These are phyloP conservation scores for Eucera pruinosa DNA, from an alignment of 2,888 invertebrate genomes.

Conservation along the genomic window DNA sequence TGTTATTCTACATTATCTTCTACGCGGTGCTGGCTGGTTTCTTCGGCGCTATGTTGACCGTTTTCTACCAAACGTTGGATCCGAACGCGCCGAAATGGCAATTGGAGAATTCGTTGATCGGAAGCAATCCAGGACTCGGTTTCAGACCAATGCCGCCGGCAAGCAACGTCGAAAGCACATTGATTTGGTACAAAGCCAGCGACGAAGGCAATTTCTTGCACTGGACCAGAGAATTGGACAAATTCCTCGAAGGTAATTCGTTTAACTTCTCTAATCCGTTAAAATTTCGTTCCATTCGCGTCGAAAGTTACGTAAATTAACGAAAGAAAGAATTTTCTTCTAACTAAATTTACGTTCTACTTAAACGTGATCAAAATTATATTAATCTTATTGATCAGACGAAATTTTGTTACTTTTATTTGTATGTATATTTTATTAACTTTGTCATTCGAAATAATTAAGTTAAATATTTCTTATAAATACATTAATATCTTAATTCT, in stretches of 20 bases:
- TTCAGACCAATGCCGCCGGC: constrained; percentile 98
- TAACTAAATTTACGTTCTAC: no score
- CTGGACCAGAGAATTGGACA: constrained; percentile 91
- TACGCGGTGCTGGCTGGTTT: constrained; percentile 96
- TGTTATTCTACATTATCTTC: constrained; percentile 98
- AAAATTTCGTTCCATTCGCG: no score
- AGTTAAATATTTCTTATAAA: no score
- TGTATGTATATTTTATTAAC: no score
- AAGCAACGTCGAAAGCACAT: constrained; percentile 96
- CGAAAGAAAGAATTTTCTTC: no score
- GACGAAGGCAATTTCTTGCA: constrained; percentile 91
- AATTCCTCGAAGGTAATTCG: constrained; percentile 90
- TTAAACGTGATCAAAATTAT: no score
- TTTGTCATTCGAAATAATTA: no score
- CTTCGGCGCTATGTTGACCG: constrained; percentile 96
- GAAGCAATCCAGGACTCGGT: constrained; percentile 98
- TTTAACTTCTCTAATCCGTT: not conserved
- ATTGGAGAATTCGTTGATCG: constrained; percentile 93
- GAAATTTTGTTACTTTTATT: no score
- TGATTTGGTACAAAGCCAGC: constrained; percentile 96
- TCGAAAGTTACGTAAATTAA: no score
- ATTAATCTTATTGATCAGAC: no score
- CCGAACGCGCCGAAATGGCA: constrained; percentile 95
- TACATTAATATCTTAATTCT: no score
- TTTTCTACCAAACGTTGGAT: constrained; percentile 97